Conservation (phyloP, 64 coral and sea anemone species). For the Montipora efflorescens region DNA sequence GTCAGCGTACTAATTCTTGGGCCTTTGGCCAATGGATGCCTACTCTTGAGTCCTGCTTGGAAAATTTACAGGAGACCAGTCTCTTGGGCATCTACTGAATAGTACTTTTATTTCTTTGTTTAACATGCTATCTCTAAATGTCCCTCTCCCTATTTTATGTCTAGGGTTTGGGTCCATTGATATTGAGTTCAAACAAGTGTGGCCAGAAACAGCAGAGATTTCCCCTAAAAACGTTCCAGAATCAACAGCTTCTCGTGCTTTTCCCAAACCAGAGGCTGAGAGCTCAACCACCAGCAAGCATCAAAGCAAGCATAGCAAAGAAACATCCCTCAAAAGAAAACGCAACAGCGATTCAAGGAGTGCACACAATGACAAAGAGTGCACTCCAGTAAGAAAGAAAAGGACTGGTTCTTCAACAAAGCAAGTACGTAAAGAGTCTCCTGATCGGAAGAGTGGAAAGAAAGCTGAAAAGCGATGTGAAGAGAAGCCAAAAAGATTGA, state of each 20-base stretch:
- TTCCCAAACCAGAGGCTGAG: neutral
- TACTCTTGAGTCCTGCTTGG: no score
- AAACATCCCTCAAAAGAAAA: neutral
- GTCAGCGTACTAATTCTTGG: no score
- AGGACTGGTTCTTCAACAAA: neutral
- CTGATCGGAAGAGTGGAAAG: neutral
- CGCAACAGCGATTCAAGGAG: neutral
- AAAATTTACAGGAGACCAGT: no score
- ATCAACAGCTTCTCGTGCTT: no score
- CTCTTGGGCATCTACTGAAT: no score
- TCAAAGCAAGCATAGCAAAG: neutral
- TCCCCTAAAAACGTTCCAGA: neutral
- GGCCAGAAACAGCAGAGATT: neutral
- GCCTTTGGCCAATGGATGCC: no score
- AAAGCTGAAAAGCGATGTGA: neutral
- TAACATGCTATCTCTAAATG: no score
- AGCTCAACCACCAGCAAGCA: neutral
- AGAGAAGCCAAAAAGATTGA: neutral
- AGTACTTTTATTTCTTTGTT: no score
- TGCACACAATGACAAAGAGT: neutral
- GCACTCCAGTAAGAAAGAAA: neutral
- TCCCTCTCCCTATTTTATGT: neutral
- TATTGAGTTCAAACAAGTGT: conserved; percentile 14
- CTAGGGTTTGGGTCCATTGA: conserved; percentile 9
- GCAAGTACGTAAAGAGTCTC: neutral